Conservation (phyloP, 2,113 vertebrate genomes). For the Porphyrio hochstetteri region DNA sequence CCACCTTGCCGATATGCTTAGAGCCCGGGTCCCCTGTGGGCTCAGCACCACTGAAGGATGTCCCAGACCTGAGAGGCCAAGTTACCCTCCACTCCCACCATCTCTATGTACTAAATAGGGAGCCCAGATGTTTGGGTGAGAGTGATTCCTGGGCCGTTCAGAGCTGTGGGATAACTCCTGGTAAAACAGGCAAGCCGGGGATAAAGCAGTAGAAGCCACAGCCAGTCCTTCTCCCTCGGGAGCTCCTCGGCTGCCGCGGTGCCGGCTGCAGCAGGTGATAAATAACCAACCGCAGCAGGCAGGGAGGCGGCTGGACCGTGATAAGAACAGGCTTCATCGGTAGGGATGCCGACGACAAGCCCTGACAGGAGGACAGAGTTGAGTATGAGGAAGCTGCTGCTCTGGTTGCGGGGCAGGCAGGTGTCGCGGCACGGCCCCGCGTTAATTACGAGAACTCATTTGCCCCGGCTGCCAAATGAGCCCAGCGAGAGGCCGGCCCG, state of each 20-base stretch:
- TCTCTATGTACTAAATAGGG: not conserved
- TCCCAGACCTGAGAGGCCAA: not conserved
- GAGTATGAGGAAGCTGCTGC: not conserved
- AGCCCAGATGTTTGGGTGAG: not conserved
- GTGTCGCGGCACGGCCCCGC: rapidly evolving
- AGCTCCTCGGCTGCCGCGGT: not conserved
- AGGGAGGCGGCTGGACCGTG: not conserved
- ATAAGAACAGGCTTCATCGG: not conserved
- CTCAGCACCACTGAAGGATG: not conserved
- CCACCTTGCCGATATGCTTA: not conserved
- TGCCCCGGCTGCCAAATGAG: too few species aligned
- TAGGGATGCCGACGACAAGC: not conserved
- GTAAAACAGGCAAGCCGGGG: not conserved
- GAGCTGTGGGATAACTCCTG: not conserved
- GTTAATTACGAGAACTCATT: rapidly evolving
- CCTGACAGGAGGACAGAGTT: rapidly evolving
- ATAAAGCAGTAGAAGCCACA: not conserved
- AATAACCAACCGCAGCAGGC: not conserved
- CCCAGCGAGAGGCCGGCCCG: not conserved
- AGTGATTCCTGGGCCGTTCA: not conserved
- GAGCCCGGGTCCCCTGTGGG: not conserved
- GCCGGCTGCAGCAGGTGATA: not conserved
- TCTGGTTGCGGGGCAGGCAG: not conserved
- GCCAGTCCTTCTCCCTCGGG: not conserved
- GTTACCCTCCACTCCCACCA: not conserved